Evolutionary conservation across 2,797 vertebrate species (phyloP), one percentile per base, ranked within the genome.

Genomic region (Gymnoscopelus braueri): DNA sequence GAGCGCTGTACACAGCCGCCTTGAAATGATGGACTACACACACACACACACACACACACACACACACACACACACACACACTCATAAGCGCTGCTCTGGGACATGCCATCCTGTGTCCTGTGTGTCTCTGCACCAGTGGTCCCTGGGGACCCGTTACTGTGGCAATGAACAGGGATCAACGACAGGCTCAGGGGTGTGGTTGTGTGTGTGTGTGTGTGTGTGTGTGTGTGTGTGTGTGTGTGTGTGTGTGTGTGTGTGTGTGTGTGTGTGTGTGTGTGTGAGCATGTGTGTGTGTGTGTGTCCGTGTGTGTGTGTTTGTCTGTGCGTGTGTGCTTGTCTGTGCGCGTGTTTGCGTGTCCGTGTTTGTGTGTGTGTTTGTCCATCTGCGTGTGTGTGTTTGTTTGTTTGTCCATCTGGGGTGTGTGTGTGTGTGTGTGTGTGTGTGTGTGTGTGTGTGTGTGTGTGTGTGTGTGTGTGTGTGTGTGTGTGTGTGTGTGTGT

Each of bases 61-160:
- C 29, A 68, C 23, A 29, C 68, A 75, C 85, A 85, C 54, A 62
- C 56, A 35, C 47, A 69, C 49, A 35, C 47, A 58, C 65, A 66
- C 52, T 65, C 71, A 62, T 52, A 56, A 58, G 67, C 75, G 70
- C 68, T 14, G 77, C 78, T 68, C 71, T 74, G 83, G 88, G 88
- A 93, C 86, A 81, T 54, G 50, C 68, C 57, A 65, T 64, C 63
- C 77, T 24, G 70, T 69, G 78, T 87, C 75, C 72, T 71, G 71
- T 60, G 56, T 76, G 77, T 84, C 81, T 76, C 83, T 81, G 82
- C 81, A 84, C 71, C 72, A 75, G 60, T 32, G 60, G 81, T 96
- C 95, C 93, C 95, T 71, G 79, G 96, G 94, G 96, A 87, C 96
- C 96, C 93, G 95, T 97, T 97, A 97, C 94, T 86, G 90, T 89